Conservation (phyloP, 2,113 vertebrate genomes). For the Cryptomyrus ogoouensis region DNA sequence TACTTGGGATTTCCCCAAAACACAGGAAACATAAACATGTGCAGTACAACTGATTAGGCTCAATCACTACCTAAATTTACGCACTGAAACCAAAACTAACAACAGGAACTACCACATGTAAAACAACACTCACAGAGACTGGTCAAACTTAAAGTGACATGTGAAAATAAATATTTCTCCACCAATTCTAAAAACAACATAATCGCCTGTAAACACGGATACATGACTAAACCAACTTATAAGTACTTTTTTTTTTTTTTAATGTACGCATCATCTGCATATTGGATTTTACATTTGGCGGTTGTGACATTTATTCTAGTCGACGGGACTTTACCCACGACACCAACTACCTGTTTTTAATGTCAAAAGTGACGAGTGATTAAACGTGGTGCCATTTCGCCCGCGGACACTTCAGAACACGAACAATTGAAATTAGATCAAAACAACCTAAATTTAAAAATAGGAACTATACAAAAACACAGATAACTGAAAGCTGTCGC, state of each 20-base stretch:
- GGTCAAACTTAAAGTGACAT: not conserved
- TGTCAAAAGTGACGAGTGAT: not conserved
- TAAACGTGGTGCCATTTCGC: not conserved
- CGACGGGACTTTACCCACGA: not conserved
- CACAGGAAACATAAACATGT: not conserved
- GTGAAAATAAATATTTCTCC: not conserved
- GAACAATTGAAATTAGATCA: not conserved
- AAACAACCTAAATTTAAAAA: not conserved
- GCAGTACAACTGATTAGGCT: not conserved
- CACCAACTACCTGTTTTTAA: not conserved
- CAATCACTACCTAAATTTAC: not conserved
- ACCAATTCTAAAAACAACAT: not conserved
- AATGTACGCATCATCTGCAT: not conserved
- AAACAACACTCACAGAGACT: not conserved
- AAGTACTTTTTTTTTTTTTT: not conserved
- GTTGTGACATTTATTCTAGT: not conserved
- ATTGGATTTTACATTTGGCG: not conserved
- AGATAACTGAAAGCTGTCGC: not conserved
- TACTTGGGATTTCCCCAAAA: not conserved
- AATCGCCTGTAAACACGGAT: not conserved
- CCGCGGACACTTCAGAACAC: not conserved
- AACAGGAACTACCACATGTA: not conserved
- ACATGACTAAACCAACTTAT: not conserved
- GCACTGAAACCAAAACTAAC: not conserved
- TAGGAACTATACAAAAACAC: not conserved